Evolutionary conservation across 2,797 vertebrate species (phyloP), one percentile per base, ranked within the genome.

Genomic region (Arrhamphus sclerolepis): DNA sequence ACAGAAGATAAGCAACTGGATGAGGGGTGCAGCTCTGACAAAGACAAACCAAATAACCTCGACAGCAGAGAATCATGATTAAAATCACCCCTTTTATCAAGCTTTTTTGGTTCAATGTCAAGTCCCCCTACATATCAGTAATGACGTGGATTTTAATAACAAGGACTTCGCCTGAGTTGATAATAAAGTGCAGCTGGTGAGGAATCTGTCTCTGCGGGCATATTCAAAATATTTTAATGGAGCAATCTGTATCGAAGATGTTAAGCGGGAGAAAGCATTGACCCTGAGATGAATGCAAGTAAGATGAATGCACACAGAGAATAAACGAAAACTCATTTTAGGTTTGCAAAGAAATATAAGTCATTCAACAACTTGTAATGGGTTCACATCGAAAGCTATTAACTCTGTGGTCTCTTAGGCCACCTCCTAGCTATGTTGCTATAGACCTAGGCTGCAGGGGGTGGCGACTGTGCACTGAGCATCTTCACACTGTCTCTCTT

Each of bases 1-100:
- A 79, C 75, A 66, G 69, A 46, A 85, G 89, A 91, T 89, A 92
- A 89, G 86, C 63, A 84, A 65, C n/a, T 2, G 62, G 73, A 77
- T 77, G 55, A 70, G 63, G 48, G 72, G 69, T 41, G 31, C 14
- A 51, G 60, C 34, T 75, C 66, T 55, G 31, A 87, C 69, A 72
- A 81, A 84, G 82, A 79, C 66, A 65, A 83, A 81, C 67, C 73
- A 66, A 85, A 89, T 71, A 78, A 85, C 79, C 61, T 72, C 60
- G 14, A 80, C 24, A 20, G 65, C n/a, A 3, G 46, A 56, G 76
- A 80, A 77, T 79, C 11, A 20, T 82, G 72, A 83, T 84, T 75
- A 43, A 67, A 81, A 67, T 62, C 53, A n/a, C 1, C 59, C 59
- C 31, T 47, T 73, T 76, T 59, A 78, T 79, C 65, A 1, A 66